Conservation (phyloP, 1,140 invertebrate species). For the Macrosteles quadrilineatus region DNA sequence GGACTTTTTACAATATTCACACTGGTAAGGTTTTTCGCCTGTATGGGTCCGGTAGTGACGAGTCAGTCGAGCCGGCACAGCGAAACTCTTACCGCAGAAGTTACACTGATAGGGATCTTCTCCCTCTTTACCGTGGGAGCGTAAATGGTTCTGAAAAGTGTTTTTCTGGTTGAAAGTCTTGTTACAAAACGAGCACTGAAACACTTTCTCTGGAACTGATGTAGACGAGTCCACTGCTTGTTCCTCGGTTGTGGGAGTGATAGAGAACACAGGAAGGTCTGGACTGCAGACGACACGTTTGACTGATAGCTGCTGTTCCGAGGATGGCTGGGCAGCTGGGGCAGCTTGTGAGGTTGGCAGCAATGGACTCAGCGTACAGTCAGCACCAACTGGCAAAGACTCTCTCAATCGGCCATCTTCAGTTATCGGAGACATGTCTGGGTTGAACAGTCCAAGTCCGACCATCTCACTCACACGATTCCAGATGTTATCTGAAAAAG, state of each 20-base stretch:
- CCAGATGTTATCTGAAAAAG: slow-evolving; percentile 47
- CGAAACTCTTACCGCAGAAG: slow-evolving; percentile 89
- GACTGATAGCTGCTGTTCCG: slow-evolving; percentile 35
- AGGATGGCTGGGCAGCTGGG: slow-evolving; percentile 11
- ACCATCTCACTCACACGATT: slow-evolving; percentile 49
- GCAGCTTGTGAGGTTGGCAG: slow-evolving; percentile 24
- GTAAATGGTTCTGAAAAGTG: slow-evolving; percentile 60
- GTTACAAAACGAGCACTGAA: slow-evolving; percentile 59
- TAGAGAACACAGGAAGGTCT: slow-evolving; percentile 44
- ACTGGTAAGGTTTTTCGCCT: slow-evolving; percentile 82
- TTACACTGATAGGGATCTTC: slow-evolving; percentile 84
- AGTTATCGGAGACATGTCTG: slow-evolving; percentile 37
- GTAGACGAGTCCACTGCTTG: slow-evolving; percentile 40
- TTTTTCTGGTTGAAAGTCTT: slow-evolving; percentile 62
- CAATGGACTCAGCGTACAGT: slow-evolving; percentile 44
- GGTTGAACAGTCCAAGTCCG: slow-evolving; percentile 45
- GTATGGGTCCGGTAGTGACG: slow-evolving; percentile 91
- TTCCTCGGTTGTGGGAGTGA: slow-evolving; percentile 38
- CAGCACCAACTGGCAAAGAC: slow-evolving; percentile 41
- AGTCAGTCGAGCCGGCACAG: slow-evolving; percentile 85
- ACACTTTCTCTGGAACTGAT: slow-evolving; percentile 41
- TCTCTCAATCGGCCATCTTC: slow-evolving; percentile 39
- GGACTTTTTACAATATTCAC: slow-evolving; percentile 89
- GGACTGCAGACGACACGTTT: slow-evolving; percentile 48
- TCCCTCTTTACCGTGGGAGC: slow-evolving; percentile 59